Conservation (phyloP, 1,140 invertebrate species). For the Coptotermes formosanus region DNA sequence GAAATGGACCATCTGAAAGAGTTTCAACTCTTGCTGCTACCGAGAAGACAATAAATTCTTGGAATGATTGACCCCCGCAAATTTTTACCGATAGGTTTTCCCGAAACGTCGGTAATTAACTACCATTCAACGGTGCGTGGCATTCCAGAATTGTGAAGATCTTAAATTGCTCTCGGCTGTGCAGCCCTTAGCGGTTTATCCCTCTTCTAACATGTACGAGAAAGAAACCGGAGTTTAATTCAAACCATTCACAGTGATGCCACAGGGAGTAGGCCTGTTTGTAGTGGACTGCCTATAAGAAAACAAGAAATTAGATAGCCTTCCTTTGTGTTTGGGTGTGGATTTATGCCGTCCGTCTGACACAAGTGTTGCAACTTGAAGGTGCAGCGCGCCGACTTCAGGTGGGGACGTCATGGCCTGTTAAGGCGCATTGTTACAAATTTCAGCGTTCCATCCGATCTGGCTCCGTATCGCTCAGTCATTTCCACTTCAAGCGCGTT, state of each 20-base stretch:
- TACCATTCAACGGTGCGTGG: no score
- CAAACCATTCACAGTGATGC: neutral
- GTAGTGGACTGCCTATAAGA: neutral
- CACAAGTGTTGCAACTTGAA: neutral
- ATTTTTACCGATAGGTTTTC: no score
- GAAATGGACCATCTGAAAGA: no score
- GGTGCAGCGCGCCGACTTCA: neutral
- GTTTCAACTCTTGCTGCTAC: no score
- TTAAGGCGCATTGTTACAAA: neutral
- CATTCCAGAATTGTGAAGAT: no score
- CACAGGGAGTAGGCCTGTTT: neutral
- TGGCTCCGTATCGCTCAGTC: constrained; percentile 6
- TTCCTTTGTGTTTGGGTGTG: neutral
- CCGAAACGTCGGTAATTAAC: no score
- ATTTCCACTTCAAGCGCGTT: constrained; percentile 9
- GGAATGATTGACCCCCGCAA: no score
- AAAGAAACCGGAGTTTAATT: no score
- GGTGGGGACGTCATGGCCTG: neutral
- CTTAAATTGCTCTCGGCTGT: no score
- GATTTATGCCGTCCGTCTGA: neutral
- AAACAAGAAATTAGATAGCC: constrained; percentile 1
- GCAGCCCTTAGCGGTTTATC: no score
- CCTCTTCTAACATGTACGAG: no score
- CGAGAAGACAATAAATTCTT: no score
- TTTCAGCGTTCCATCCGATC: constrained; percentile 3